Percentiles rank a stretch among this genome's conserved stretches.
phyloP scores from a whole-genome alignment of 2,797 vertebrate species.

The Acanthurus lineatus region DNA sequence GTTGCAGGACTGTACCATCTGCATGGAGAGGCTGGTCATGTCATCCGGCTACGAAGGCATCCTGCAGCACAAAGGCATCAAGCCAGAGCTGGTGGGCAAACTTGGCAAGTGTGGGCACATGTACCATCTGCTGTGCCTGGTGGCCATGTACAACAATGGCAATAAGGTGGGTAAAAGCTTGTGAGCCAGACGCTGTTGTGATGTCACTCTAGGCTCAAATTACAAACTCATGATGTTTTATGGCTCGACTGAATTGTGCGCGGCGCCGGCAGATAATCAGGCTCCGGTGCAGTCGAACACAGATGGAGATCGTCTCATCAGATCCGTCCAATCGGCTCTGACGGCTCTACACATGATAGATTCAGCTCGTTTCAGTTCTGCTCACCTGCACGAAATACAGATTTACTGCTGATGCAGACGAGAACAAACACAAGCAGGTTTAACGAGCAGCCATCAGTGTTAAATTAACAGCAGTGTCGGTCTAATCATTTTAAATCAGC shows the following conservation, averaged over 20 bases:
- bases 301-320: slow-evolving; percentile 41
- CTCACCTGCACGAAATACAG: slow-evolving; percentile 32
- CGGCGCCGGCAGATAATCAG: slow-evolving; percentile 35
- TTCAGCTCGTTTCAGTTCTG: slow-evolving; percentile 5
- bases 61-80: slow-evolving; percentile 91
- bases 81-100: slow-evolving; percentile 94
- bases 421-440: neutral
- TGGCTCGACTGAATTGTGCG: slow-evolving; percentile 30
- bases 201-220: slow-evolving; percentile 68
- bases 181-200: slow-evolving; percentile 67
- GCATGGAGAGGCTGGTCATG: slow-evolving; percentile 95
- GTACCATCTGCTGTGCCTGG: slow-evolving; percentile 97
- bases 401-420: slow-evolving; percentile 1
- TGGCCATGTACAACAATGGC: slow-evolving; percentile 99
- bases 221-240: slow-evolving; percentile 40
- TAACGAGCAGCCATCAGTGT: slow-evolving; percentile 1
- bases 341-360: slow-evolving; percentile 18
- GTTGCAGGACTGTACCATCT: slow-evolving; percentile 96
- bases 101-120: slow-evolving; percentile 96
- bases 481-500: neutral
- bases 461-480: neutral
- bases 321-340: slow-evolving; percentile 11
- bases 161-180: slow-evolving; percentile 91
- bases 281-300: slow-evolving; percentile 12
- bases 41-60: slow-evolving; percentile 95